phyloP scores from a whole-genome alignment of 2,797 vertebrate genomes.

The Amphiprion clarkii region DNA sequence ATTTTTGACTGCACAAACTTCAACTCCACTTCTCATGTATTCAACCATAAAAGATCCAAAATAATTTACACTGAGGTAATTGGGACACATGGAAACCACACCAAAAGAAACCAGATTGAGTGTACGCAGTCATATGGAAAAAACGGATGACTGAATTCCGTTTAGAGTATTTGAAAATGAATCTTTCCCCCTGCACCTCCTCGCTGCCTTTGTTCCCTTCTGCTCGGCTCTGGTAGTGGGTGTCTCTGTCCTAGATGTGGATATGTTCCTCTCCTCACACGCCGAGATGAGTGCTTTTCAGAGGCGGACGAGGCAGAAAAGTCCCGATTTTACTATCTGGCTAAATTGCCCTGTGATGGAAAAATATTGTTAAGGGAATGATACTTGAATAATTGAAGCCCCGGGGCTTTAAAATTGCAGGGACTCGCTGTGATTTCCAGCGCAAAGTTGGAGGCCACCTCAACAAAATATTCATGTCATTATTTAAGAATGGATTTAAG shows the following conservation, averaged over 20 bases:
- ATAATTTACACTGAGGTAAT: constrained; percentile 21
- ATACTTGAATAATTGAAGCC: constrained; percentile 87
- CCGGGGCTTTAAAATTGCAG: constrained; percentile 83
- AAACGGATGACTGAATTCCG: constrained; percentile 33
- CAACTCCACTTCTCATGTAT: background rate
- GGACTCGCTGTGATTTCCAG: constrained; percentile 76
- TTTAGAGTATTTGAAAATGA: constrained; percentile 60
- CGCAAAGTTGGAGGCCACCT: constrained; percentile 71
- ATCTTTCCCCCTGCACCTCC: constrained; percentile 13
- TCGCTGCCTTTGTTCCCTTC: constrained; percentile 47
- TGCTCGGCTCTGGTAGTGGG: constrained; percentile 42
- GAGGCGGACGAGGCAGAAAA: constrained; percentile 64
- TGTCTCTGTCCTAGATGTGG: constrained; percentile 75
- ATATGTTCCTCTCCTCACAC: constrained; percentile 77
- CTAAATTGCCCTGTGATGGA: constrained; percentile 86
- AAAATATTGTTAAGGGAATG: constrained; percentile 87
- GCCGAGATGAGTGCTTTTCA: constrained; percentile 80
- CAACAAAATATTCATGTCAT: constrained; percentile 83
- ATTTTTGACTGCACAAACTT: constrained; percentile 1
- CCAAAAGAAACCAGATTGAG: background rate
- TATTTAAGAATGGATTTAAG: constrained; percentile 77
- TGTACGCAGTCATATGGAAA: constrained; percentile 26
- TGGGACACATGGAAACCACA: background rate
- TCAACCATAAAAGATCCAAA: constrained; percentile 4
- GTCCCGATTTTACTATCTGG: constrained; percentile 75